Evolutionary conservation across 2,113 vertebrate species (phyloP), one percentile per base, ranked within the genome.

Genomic region (Prietella phreatophila): DNA sequence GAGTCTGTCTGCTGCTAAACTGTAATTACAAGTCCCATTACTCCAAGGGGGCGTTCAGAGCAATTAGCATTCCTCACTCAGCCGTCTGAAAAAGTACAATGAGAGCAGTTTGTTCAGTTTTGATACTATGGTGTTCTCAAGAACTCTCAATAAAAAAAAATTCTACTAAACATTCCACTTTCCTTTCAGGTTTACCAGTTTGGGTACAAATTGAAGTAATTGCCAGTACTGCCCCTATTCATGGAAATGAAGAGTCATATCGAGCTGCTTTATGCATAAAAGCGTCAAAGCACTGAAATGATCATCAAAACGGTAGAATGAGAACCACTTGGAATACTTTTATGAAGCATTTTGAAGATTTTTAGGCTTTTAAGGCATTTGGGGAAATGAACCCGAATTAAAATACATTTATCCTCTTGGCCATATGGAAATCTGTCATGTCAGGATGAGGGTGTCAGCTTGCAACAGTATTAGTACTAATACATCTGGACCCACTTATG

Each of bases 11-110:
- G 90, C 86, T 89, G 89, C 30, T 82, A 91, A 86, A 90, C 91
- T 87, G 84, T 87, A 92, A 93, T 93, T 93, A 92, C 89, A 91
- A 90, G 89, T 85, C 87, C 86, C 91, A 92, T 92, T 92, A 89
- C 90, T 90, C 90, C 88, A 90, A 91, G 88, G 90, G 90, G 91
- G 89, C 86, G 90, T 91, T 91, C 81, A 63, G 81, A 88, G 88
- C 88, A 91, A 92, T 92, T 92, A 92, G 86, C 86, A 90, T 91
- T 87, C 89, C 89, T 86, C 89, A 86, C 82, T 86, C 85, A 85
- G 88, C 73, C 83, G 85, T 87, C 90, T 91, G 63, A 75, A 88
- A 69, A 91, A 84, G 79, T 83, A 89, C 63, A 82, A 85, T 81
- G 85, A 90, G 88, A 84, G 84, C 85, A 83, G 88, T 90, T 85